Evolutionary conservation across 2,797 vertebrate species (phyloP), one percentile per base, ranked within the genome.

Genomic region (Paedocypris micromegethes): DNA sequence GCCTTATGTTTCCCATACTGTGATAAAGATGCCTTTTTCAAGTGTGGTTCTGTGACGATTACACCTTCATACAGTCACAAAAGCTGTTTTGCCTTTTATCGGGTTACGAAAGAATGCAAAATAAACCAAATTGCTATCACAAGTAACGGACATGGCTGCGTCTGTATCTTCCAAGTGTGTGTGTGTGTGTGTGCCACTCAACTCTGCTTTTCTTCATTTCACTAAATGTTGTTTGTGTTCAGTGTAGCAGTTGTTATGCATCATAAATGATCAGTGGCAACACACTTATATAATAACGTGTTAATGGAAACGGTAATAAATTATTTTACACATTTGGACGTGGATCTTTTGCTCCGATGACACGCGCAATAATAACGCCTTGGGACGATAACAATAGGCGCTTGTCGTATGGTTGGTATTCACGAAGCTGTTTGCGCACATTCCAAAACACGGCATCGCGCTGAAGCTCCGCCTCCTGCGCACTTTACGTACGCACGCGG

Each of bases 1-100:
- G 66, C 66, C 46, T 80, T 82, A 79, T 79, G 73, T 77, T 70
- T 68, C 68, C 74, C 74, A 72, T 73, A 76, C 70, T 80, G 77
- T 80, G 76, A 72, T 70, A 59, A 58, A 75, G 56, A 80, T 68
- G 73, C 73, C 80, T 72, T 79, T 68, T 66, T 75, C 69, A 73
- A 77, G 71, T 72, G 61, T 80, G 73, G 71, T 70, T 70, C 66
- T 73, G 61, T 66, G 71, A 72, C 56, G 64, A 64, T 77, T 52
- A 77, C 67, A 77, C 65, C 72, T 78, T 48, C 56, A 62, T 75
- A 40, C 67, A 50, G 66, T 78, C 46, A 70, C 62, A 68, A 72
- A 69, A 70, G 72, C 76, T 81, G 69, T 79, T 74, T 75, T 80
- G 43, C 69, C 72, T 79, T 78, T 58, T 52, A 68, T 81, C 51